A percentile compares a stretch with the other conserved stretches of the same genome.
Conservation (phyloP, 1,140 invertebrate species). For the Drosophila ercepeae region DNA sequence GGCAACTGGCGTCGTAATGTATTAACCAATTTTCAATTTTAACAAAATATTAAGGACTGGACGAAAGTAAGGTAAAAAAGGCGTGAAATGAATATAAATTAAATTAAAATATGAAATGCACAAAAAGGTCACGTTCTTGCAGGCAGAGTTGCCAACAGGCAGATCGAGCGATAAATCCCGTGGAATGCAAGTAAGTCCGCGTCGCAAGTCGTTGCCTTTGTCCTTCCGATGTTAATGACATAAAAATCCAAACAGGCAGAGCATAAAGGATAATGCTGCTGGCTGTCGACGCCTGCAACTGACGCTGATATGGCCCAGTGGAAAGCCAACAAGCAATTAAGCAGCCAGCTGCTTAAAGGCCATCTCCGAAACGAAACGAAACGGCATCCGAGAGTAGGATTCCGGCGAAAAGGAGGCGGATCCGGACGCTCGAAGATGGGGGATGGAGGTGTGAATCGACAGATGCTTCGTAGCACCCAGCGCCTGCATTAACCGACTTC, state of each 20-base stretch:
- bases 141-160: background rate
- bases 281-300: constrained; percentile 32
- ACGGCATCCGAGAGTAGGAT: background rate
- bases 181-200: constrained; percentile 28
- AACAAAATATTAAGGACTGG: constrained; percentile 8
- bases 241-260: constrained; percentile 19
- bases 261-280: constrained; percentile 26
- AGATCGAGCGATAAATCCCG: constrained; percentile 21
- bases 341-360: constrained; percentile 27
- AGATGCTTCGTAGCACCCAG: background rate
- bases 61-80: constrained; percentile 1
- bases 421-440: background rate
- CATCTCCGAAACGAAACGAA: constrained; percentile 5
- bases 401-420: background rate
- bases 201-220: constrained; percentile 4
- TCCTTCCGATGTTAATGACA: constrained; percentile 41
- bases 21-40: constrained; percentile 23
- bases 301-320: constrained; percentile 40
- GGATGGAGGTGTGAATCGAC: constrained; percentile 18
- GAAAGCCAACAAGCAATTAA: constrained; percentile 55
- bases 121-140: background rate
- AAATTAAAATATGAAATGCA: constrained; percentile 59
- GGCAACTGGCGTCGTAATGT: constrained; percentile 14
- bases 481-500: constrained; percentile 5
- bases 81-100: constrained; percentile 38